Evolutionary conservation across 1,140 invertebrate species (phyloP), one percentile per base, ranked within the genome.

Genomic region (Drosophila hydei): DNA sequence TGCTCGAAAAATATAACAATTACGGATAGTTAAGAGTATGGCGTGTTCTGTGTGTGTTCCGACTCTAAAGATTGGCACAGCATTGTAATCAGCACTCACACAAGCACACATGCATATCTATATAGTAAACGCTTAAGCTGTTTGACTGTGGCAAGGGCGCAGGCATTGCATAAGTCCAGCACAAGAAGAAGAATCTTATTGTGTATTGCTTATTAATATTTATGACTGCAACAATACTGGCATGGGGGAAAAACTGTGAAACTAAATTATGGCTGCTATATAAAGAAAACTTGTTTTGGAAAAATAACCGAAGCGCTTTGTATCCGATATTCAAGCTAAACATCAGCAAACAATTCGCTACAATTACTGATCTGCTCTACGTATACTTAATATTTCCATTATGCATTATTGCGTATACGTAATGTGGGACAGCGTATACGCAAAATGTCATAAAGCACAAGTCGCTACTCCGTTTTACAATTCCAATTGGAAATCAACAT

Each of bases 1-100:
- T 79, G 68, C 73, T 84, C 61, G 72, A 47, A 63, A 85, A 73
- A 54, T 73, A 79, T 85, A 83, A 83, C 79, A 83, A 83, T 83
- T 83, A 83, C 65, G 72, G 71, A 68, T 79, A 73, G 79, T 79
- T 85, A 76, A 76, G 76, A 85, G 65, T 73, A 61, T 65, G 51
- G 62, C 79, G 45, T 75, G 75, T 21, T 25, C 72, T 36, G 65
- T 60, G 18, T 50, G 38, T 16, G 38, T 14, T 27, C 69, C 45
- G 27, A 23, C 61, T 71, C 47, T 23, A 51, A 45, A 59, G 56
- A 58, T 42, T 40, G 63, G 8, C 14, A 16, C 43, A 58, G 63
- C 62, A 48, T 30, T 63, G 42, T 64, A 71, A 71, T 71, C 68
- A 64, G 43, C n/a, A 36, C 16, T 16, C 12, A 16, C 6, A 40